Evolutionary conservation across 1,140 invertebrate species (phyloP).

Genomic region (Drosophila kurseongensis): DNA sequence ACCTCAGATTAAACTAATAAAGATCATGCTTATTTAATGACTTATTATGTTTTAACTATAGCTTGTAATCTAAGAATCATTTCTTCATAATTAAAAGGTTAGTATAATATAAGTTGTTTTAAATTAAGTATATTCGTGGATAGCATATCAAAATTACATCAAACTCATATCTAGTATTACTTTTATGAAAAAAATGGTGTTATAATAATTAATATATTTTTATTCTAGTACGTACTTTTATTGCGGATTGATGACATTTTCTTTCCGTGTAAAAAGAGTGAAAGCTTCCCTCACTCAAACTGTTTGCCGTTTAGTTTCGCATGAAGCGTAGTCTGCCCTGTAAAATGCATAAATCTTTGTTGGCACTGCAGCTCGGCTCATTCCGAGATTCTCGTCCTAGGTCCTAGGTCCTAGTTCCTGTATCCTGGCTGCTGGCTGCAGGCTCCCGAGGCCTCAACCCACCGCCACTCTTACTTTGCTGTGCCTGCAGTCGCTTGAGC

Average conservation of each 20-base stretch:
- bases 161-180: too few relatives aligned
- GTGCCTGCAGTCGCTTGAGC: slow-evolving; percentile 43
- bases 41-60: not conserved
- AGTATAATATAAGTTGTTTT: too few relatives aligned
- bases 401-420: slow-evolving; percentile 5
- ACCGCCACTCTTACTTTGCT: slow-evolving; percentile 16
- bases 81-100: too few relatives aligned
- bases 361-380: slow-evolving; percentile 53
- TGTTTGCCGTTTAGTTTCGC: slow-evolving; percentile 76
- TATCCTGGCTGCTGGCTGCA: slow-evolving; percentile 15
- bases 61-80: too few relatives aligned
- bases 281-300: slow-evolving; percentile 68
- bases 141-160: too few relatives aligned
- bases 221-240: too few relatives aligned
- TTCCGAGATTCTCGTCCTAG: not conserved
- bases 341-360: slow-evolving; percentile 80
- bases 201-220: too few relatives aligned
- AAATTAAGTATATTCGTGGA: too few relatives aligned
- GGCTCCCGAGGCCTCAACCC: slow-evolving; percentile 1
- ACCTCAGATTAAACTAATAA: too few relatives aligned
- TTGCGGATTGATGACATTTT: not conserved
- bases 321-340: slow-evolving; percentile 64
- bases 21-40: not conserved
- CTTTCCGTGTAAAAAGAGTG: slow-evolving; percentile 22
- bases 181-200: too few relatives aligned